phyloP scores from a whole-genome alignment of 2,113 vertebrate genomes.

The Petrocephalus microphthalmus region DNA sequence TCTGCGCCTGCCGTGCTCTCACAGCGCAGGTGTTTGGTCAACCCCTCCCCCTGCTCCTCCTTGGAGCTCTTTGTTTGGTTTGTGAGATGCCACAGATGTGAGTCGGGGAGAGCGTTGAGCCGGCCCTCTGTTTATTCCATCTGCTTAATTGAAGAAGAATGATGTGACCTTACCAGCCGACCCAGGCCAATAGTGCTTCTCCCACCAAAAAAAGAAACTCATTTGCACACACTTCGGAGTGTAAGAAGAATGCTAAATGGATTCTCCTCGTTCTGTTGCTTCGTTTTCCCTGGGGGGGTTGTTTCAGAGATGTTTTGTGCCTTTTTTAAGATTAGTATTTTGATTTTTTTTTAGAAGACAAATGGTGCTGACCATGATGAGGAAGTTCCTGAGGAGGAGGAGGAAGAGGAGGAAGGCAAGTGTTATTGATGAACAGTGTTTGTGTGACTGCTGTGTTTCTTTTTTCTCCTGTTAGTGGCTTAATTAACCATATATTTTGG shows the following conservation, averaged over 20 bases:
- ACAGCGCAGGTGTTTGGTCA: slow-evolving; percentile 61
- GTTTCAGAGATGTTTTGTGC: too few relatives aligned
- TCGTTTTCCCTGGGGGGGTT: background rate
- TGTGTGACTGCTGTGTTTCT: background rate
- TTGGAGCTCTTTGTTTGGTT: slow-evolving; percentile 57
- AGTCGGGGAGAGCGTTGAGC: slow-evolving; percentile 26
- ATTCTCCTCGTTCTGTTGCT: background rate
- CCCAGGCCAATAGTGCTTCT: background rate
- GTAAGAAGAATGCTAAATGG: background rate
- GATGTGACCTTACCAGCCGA: background rate
- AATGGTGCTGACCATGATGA: slow-evolving; percentile 65
- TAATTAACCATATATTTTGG: background rate
- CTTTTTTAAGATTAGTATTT: too few relatives aligned
- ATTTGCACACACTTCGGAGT: background rate
- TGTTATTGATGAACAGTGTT: background rate
- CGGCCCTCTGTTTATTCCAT: slow-evolving; percentile 33
- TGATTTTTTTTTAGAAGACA: slow-evolving; percentile 33
- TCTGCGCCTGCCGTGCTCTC: slow-evolving; percentile 44
- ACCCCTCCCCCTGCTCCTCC: slow-evolving; percentile 40
- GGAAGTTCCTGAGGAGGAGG: slow-evolving; percentile 51
- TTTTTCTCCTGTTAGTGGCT: background rate
- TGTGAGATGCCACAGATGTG: slow-evolving; percentile 63
- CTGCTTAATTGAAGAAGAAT: slow-evolving; percentile 2
- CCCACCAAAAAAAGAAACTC: background rate
- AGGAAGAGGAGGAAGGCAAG: slow-evolving; percentile 52